Conservation (phyloP, 2,113 vertebrate species). For the Sigmodon hispidus region DNA sequence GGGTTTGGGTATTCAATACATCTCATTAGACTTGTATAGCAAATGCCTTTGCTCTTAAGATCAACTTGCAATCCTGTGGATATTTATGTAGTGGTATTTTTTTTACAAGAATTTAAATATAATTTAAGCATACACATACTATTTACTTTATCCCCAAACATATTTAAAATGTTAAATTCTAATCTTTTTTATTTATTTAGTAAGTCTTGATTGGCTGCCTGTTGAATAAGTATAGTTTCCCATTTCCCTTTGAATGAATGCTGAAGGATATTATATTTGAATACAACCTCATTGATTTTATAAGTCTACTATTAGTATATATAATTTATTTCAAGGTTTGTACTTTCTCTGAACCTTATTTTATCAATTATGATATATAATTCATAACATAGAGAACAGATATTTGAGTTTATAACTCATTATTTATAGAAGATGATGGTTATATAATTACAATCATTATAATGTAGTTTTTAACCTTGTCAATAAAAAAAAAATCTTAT, state of each 20-base stretch:
- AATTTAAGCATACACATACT: neutral
- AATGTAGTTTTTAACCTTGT: neutral
- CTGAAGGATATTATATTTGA: neutral
- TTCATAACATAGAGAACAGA: neutral
- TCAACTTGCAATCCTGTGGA: neutral
- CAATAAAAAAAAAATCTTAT: neutral
- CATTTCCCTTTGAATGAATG: conserved; percentile 11
- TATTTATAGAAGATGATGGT: neutral
- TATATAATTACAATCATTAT: neutral
- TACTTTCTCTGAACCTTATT: neutral
- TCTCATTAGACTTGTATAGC: neutral
- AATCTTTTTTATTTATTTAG: neutral
- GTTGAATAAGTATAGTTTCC: neutral
- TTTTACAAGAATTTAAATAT: neutral
- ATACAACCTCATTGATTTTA: neutral
- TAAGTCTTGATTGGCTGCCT: neutral
- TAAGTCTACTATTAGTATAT: neutral
- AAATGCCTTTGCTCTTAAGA: neutral
- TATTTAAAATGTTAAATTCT: neutral
- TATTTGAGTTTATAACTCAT: neutral
- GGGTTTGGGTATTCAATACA: neutral
- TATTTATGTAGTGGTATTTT: neutral
- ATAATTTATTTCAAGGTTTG: neutral
- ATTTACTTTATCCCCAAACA: neutral
- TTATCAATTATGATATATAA: neutral